Evolutionary conservation across 2,113 vertebrate genomes (phyloP).

Genomic region (Chionodraco myersi): DNA sequence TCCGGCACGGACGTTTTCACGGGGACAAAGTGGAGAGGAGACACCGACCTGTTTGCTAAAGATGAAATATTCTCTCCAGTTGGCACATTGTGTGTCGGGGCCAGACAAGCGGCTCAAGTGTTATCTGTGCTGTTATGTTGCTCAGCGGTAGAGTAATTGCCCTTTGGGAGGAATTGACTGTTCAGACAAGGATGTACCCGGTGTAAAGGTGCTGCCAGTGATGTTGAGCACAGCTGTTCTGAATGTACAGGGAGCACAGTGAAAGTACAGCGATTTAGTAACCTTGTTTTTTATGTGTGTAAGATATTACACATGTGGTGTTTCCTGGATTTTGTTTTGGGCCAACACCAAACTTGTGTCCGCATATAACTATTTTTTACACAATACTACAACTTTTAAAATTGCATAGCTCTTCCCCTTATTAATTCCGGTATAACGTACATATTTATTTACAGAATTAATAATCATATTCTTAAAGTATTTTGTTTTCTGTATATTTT

Average conservation of each 20-base stretch:
- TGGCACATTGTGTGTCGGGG: slow-evolving; percentile 2
- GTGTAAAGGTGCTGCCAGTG: not conserved
- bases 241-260: not conserved
- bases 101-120: not conserved
- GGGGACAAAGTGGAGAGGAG: no score
- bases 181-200: slow-evolving; percentile 2
- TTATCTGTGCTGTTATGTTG: slow-evolving; percentile 19
- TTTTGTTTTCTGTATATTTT: no score
- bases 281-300: not conserved
- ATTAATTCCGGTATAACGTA: no score
- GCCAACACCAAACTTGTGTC: not conserved
- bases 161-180: slow-evolving; percentile 39
- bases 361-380: not conserved
- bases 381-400: no score
- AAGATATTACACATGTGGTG: no score
- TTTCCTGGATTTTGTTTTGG: not conserved
- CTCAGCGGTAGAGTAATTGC: slow-evolving; percentile 19
- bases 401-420: no score
- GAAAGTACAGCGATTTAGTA: not conserved
- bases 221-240: slow-evolving; percentile 2
- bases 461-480: no score
- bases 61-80: slow-evolving; percentile 29
- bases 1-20: slow-evolving; percentile 22
- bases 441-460: no score
- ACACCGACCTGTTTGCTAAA: slow-evolving; percentile 33